Evolutionary conservation across 2,113 vertebrate genomes (phyloP).

Genomic region (Macquaria ambigua): DNA sequence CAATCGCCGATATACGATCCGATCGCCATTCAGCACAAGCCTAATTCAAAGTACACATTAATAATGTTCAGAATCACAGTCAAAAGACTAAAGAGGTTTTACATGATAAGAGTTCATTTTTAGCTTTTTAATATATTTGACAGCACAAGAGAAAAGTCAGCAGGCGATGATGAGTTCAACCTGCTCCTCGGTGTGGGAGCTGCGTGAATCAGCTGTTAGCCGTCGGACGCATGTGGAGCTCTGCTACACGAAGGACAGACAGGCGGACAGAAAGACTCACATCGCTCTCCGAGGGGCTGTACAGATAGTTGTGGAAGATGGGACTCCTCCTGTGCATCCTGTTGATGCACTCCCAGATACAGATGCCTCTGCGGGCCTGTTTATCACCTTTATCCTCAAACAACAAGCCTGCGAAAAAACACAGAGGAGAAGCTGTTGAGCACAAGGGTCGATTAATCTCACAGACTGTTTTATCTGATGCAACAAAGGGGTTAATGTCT

Average conservation of each 20-base stretch:
- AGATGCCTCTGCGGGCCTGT: slow-evolving; percentile 92
- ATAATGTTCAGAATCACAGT: neutral
- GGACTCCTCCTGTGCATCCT: slow-evolving; percentile 93
- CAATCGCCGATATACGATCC: too few relatives aligned
- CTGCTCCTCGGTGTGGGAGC: neutral
- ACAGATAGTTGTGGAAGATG: slow-evolving; percentile 97
- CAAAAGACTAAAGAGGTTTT: neutral
- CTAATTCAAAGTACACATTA: neutral
- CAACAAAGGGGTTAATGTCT: neutral
- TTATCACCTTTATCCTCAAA: slow-evolving; percentile 98
- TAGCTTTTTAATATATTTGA: neutral
- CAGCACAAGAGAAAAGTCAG: neutral
- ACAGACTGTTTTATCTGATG: neutral
- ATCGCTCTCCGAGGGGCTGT: slow-evolving; percentile 89
- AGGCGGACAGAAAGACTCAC: slow-evolving; percentile 66
- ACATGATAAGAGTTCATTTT: neutral
- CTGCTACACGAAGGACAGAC: neutral
- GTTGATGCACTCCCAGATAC: slow-evolving; percentile 97
- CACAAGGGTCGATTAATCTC: neutral
- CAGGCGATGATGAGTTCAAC: neutral
- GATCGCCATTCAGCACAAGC: too few relatives aligned
- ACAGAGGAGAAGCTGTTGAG: slow-evolving; percentile 58
- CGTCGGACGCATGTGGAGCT: neutral
- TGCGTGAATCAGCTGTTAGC: neutral
- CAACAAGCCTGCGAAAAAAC: slow-evolving; percentile 87